phyloP scores from a whole-genome alignment of 2,797 vertebrate genomes.

The Decapterus maruadsi region DNA sequence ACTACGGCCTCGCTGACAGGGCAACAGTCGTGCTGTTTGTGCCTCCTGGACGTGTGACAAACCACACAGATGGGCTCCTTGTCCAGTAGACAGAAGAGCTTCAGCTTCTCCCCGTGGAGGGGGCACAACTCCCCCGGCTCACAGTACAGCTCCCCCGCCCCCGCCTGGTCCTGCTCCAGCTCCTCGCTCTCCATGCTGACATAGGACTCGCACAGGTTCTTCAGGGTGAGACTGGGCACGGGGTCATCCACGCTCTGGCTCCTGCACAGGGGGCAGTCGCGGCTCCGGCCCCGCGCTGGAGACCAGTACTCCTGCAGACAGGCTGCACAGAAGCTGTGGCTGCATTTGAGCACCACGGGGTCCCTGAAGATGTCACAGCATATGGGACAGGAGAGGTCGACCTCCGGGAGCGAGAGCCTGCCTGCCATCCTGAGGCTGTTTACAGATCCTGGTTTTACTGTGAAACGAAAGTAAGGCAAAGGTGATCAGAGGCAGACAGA shows the following conservation, averaged over 20 bases:
- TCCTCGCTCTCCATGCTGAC: slow-evolving; percentile 49
- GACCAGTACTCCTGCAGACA: slow-evolving; percentile 85
- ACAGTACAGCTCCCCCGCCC: slow-evolving; percentile 46
- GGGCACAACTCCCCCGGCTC: slow-evolving; percentile 71
- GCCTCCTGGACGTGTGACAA: slow-evolving; percentile 82
- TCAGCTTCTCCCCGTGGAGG: slow-evolving; percentile 80
- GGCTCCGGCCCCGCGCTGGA: background rate
- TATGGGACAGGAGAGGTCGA: slow-evolving; percentile 84
- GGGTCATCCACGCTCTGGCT: slow-evolving; percentile 71
- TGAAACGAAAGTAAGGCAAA: slow-evolving; percentile 53
- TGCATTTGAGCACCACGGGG: slow-evolving; percentile 87
- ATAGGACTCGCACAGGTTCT: slow-evolving; percentile 81
- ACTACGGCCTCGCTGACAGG: slow-evolving; percentile 76
- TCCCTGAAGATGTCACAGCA: slow-evolving; percentile 86
- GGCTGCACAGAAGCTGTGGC: slow-evolving; percentile 86
- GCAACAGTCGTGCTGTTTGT: slow-evolving; percentile 83
- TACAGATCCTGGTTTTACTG: background rate
- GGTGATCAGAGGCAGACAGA: slow-evolving; percentile 2
- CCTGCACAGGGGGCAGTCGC: slow-evolving; percentile 81
- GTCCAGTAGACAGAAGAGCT: slow-evolving; percentile 82
- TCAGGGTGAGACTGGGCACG: slow-evolving; percentile 80
- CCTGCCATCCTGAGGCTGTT: slow-evolving; percentile 67
- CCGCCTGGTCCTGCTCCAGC: rapidly evolving
- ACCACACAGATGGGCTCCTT: slow-evolving; percentile 83
- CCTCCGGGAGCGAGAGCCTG: slow-evolving; percentile 65